Base-by-base conservation (phyloP, 2,113 vertebrate genomes). In the Sciurus niger region DNA sequence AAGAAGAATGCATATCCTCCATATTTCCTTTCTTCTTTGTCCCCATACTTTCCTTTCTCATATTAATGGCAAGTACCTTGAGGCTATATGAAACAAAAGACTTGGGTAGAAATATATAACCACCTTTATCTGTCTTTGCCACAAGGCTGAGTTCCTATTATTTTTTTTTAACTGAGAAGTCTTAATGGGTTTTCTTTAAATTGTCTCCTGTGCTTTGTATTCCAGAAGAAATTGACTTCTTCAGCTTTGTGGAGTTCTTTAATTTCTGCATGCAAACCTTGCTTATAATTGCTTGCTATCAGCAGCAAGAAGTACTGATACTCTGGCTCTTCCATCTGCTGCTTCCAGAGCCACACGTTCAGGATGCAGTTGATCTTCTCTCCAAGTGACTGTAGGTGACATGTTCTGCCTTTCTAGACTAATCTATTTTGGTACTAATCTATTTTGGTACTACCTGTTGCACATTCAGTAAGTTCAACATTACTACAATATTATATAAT, bases 11-110 rank as follows among this genome's bases (percentile, higher is more conserved):
- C n/a, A 32, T 34, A 40, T 58, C 55, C 8, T 51, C 24, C 51
- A 55, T 65, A 77, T 82, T 96, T 92, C 51, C 70, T 96, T 58
- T 46, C 78, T 84, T 84, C 84, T 51, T 65, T 85, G 22, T 89
- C 22, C 10, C 46, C 43, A 43, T 25, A 10, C 8, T 53, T 72
- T 40, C 67, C 51, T 63, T 73, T 77, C 43, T 82, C 63, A 77
- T 43, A 93, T 82, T 74, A 85, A 85, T 67, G 51, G n/a, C 16
- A 63, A n/a, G 80, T 68, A 60, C 40, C 88, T 87, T 78, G 67
- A 89, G 84, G 80, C 14, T n/a, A 43, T 84, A 51, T 83, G 67
- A 89, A 95, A 89, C 68, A 83, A 88, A 85, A 85, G 34, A 13
- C 10, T n/a, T 51, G 65, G 65, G 43, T 76, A 93, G 43, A 86